phyloP scores from a whole-genome alignment of 2,797 vertebrate species.

The Micromesistius poutassou region DNA sequence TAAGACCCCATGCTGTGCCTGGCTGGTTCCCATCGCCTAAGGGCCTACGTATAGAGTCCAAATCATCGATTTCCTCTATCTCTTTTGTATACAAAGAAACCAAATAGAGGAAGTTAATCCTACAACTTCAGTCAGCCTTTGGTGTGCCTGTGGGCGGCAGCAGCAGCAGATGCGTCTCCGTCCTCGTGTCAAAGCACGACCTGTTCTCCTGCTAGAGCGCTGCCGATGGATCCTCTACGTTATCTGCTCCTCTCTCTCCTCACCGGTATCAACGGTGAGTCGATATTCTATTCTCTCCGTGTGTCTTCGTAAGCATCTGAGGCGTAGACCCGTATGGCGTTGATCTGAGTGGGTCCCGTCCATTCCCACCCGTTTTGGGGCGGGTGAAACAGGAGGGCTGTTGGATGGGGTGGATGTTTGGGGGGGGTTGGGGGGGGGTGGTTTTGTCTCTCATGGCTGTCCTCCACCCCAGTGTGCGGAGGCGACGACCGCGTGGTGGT shows the following conservation, averaged over 20 bases:
- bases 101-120: not conserved
- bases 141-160: not conserved
- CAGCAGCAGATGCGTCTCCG: not conserved
- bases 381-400: no score
- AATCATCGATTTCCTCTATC: not conserved
- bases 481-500: not conserved
- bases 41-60: not conserved
- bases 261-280: conserved; percentile 49
- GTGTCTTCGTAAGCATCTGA: conserved; percentile 53
- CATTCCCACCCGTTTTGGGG: no score
- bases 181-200: not conserved
- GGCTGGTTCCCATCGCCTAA: not conserved
- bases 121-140: not conserved
- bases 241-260: conserved; percentile 48
- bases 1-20: no score
- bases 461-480: not conserved
- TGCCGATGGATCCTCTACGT: conserved; percentile 49
- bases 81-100: not conserved
- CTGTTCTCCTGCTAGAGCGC: not conserved
- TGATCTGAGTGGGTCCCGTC: no score
- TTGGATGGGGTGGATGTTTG: no score
- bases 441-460: not conserved
- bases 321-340: no score
- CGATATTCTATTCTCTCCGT: conserved; percentile 33
- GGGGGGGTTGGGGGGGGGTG: no score